These are phyloP conservation scores for Drosophila gaucha DNA, from an alignment of 2,888 invertebrate species.

Conservation along the genomic window DNA sequence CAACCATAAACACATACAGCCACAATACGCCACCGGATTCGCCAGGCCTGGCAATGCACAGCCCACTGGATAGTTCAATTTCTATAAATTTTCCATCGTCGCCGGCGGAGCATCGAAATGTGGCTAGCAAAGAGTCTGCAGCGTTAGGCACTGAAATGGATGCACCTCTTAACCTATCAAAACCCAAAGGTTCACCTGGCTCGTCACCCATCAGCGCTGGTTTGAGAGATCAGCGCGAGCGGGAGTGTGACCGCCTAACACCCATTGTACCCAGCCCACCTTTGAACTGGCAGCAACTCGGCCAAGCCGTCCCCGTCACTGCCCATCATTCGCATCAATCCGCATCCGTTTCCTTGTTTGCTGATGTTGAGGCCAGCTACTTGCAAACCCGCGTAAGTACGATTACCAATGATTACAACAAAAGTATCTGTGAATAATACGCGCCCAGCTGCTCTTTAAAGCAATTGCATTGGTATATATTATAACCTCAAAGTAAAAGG, in stretches of 20 bases:
- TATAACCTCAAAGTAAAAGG: too few relatives aligned
- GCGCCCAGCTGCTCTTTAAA: background rate
- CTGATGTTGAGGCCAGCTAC: constrained; percentile 86
- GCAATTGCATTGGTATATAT: too few relatives aligned
- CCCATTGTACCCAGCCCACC: constrained; percentile 55
- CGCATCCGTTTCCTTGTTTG: constrained; percentile 84
- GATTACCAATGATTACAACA: background rate
- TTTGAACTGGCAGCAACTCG: constrained; percentile 58
- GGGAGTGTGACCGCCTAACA: constrained; percentile 26
- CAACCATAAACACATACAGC: constrained; percentile 29
- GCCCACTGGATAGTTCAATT: constrained; percentile 13
- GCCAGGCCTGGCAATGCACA: constrained; percentile 27
- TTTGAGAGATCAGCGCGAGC: constrained; percentile 42
- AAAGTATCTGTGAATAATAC: too few relatives aligned
- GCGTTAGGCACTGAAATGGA: constrained; percentile 91
- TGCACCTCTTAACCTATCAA: constrained; percentile 94
- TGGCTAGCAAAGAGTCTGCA: constrained; percentile 27
- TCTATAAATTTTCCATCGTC: constrained; percentile 41
- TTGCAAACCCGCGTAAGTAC: constrained; percentile 77
- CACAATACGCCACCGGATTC: constrained; percentile 70
- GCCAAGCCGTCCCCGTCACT: constrained; percentile 40
- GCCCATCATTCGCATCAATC: constrained; percentile 83
- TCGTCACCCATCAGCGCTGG: constrained; percentile 82
- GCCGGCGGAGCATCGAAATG: constrained; percentile 31
- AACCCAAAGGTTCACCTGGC: constrained; percentile 90